Percentiles rank a stretch among this genome's conserved stretches.
Conservation (phyloP, 2,113 vertebrate species). For the Orientallactaga bullata region DNA sequence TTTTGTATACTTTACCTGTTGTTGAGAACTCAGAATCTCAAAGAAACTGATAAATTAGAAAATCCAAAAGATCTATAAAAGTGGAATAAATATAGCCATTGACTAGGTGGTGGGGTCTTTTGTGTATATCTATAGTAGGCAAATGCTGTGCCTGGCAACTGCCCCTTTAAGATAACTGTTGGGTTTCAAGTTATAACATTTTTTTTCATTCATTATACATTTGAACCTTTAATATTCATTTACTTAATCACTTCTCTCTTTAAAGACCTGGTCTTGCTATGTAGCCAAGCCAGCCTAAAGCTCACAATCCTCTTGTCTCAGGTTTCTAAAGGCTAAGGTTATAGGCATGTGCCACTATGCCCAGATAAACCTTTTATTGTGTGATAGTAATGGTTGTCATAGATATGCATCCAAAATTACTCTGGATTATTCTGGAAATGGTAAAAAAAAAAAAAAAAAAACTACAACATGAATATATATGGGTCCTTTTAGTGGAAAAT, state of each 20-base stretch:
- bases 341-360: neutral
- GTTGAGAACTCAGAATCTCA: slow-evolving; percentile 32
- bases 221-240: neutral
- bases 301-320: neutral
- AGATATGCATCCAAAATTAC: neutral
- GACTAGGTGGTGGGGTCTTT: neutral
- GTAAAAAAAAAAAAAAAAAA: slow-evolving; percentile 47
- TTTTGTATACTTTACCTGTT: slow-evolving; percentile 23
- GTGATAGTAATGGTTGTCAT: slow-evolving; percentile 7
- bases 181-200: neutral
- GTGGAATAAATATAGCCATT: slow-evolving; percentile 50
- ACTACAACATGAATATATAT: slow-evolving; percentile 15
- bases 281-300: neutral
- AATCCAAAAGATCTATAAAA: slow-evolving; percentile 42
- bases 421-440: neutral
- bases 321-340: neutral
- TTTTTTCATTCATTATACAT: slow-evolving; percentile 17
- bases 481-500: slow-evolving; percentile 9
- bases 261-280: neutral
- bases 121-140: neutral
- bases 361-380: slow-evolving; percentile 15
- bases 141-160: neutral
- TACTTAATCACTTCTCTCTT: neutral
- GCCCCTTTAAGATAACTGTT: neutral
- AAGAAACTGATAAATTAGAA: slow-evolving; percentile 56